Evolutionary conservation across 2,888 invertebrate species (phyloP), one percentile per base, ranked within the genome.

Genomic region (Unio pictorum): DNA sequence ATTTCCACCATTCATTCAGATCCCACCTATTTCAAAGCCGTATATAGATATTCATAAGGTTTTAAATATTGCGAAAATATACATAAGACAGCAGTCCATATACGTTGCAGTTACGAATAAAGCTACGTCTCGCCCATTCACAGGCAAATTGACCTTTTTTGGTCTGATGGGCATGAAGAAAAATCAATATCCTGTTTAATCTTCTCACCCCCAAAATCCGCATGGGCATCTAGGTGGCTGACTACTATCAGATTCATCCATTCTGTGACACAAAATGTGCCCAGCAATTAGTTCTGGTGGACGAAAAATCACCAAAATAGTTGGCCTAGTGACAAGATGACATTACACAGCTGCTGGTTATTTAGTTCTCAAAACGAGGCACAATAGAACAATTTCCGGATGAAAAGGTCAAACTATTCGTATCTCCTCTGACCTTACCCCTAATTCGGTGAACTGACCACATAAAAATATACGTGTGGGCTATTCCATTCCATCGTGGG

Each of bases 171-270:
- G 45, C 15, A 45, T 45, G 15, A 45, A 28, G 17, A 60, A 60
- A 28, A 28, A 60, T 60, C 60, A 60, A 60, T 28, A 60, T 28
- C 23, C 17, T 18, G 28, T 23, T 28, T 6, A 23, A 23, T 23
- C 62, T 65, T 71, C 83, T 83, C 81, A 86, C 86, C 86, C 86
- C 83, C 85, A 86, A 79, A 86, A 86, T 68, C 86, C 86, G 79
- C 86, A 86, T 26, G 85, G 84, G 75, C 86, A 86, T 67, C 83
- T 77, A 56, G 81, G 82, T 73, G 83, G 83, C 74, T 85, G 81
- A 66, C 84, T 80, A 73, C 84, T 85, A 71, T 84, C 84, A 60
- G 86, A 86, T 75, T 86, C 83, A 78, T 85, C 86, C 86, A 86
- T 86, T 45, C 45, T 45, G 45, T 45, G 45, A 45, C 45, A 45